phyloP scores from a whole-genome alignment of 2,113 vertebrate genomes.

The Oryzias melastigma region DNA sequence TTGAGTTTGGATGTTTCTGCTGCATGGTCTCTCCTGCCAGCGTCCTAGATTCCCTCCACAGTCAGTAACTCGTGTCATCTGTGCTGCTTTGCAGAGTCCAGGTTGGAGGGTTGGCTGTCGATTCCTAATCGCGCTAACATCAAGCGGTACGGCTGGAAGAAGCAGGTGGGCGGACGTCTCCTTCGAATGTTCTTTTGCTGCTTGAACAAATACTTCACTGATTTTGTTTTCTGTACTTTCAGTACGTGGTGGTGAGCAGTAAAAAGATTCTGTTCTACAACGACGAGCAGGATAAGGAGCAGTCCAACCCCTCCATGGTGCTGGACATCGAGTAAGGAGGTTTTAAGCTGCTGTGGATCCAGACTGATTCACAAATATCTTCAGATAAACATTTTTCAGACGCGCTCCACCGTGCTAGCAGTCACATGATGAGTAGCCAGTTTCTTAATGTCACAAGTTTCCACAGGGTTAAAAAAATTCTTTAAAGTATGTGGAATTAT shows the following conservation, averaged over 20 bases:
- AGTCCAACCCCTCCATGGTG: constrained; percentile 97
- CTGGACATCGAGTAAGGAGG: constrained; percentile 98
- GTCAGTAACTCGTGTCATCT: neutral
- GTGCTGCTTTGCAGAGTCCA: constrained; percentile 82
- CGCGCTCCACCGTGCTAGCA: too few species aligned
- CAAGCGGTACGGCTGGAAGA: constrained; percentile 97
- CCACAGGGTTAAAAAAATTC: too few species aligned
- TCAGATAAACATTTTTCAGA: too few species aligned
- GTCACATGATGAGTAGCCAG: too few species aligned
- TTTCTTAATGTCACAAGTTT: too few species aligned
- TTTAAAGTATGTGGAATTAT: too few species aligned
- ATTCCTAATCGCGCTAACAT: constrained; percentile 96
- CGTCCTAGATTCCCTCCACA: neutral
- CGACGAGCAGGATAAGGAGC: constrained; percentile 96
- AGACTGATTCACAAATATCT: neutral
- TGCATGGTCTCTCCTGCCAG: constrained; percentile 62
- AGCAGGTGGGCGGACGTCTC: constrained; percentile 82
- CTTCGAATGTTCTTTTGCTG: neutral
- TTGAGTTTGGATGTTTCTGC: constrained; percentile 55
- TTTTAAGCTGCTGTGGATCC: neutral
- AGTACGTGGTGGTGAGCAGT: constrained; percentile 99
- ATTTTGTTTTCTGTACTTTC: constrained; percentile 46
- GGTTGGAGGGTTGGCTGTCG: constrained; percentile 98
- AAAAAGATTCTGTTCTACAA: constrained; percentile 99
- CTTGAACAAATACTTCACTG: neutral